Evolutionary conservation across 2,888 invertebrate species (phyloP), one percentile per base, ranked within the genome.

Genomic region (Melipona beecheii): DNA sequence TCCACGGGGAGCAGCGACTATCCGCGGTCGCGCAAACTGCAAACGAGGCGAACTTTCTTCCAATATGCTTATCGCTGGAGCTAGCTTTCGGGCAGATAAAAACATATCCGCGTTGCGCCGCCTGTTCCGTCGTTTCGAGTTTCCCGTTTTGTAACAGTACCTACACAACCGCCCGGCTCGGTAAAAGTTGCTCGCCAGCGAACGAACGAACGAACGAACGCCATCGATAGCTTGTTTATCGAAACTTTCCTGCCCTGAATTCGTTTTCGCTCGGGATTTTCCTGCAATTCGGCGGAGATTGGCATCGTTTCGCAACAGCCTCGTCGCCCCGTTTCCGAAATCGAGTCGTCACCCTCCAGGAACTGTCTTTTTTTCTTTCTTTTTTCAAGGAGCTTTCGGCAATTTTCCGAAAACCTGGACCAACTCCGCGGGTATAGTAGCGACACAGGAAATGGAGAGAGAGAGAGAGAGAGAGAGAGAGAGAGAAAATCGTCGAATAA

Each of bases 31-130:
- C 31, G 54, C 54, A 17, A 69, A 78, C 68, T 36, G 62, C 68
- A 68, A 81, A 80, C 43, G 70, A 80, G 54, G 43, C 58, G n/a
- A 79, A 79, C 68, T 79, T 81, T 78, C 79, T 69, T 56, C 79
- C 62, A 19, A 79, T 64, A 64, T 62, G 79, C 79, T 81, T 81
- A 81, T 79, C 81, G 58, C 19, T 21, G 52, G 5, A 17, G 36
- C 49, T 19, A 54, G 73, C 73, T 78, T 56, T 72, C 17, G 50
- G 54, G 9, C 62, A 73, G 27, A 79, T 79, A 73, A 78, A 79
- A 73, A 43, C 43, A 9, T 43, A 43, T 43, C 43, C 73, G 24
- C 50, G 21, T 69, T 62, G 54, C 58, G 68, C n/a, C 71, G 27
- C 52, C 56, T 52, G 80, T 68, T 72, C 58, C 21, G 68, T 13